phyloP scores from a whole-genome alignment of 1,140 invertebrate species.

The Holcopasites calliopsidis region DNA sequence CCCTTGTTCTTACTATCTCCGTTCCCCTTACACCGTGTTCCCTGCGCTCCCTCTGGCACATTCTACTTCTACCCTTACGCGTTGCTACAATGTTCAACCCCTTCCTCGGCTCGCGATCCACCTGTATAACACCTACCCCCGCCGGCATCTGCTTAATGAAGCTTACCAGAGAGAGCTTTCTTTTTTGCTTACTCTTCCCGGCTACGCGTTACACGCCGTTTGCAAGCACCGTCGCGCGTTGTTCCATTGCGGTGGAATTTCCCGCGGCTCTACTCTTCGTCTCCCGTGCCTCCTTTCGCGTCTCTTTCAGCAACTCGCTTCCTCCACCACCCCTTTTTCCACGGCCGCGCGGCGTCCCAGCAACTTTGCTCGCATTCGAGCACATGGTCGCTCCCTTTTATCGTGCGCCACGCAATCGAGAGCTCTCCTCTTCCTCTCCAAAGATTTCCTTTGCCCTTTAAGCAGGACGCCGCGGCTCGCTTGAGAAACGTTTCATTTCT shows the following conservation, averaged over 20 bases:
- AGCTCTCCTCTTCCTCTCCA: slow-evolving; percentile 20
- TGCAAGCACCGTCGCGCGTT: slow-evolving; percentile 34
- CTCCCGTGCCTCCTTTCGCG: not conserved
- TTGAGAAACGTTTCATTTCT: slow-evolving; percentile 10
- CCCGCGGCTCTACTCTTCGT: slow-evolving; percentile 14
- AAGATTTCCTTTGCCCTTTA: slow-evolving; percentile 36
- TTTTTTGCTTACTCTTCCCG: slow-evolving; percentile 62
- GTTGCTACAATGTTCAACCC: not conserved
- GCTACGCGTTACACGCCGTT: slow-evolving; percentile 47
- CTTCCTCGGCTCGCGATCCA: not conserved
- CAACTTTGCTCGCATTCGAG: slow-evolving; percentile 16
- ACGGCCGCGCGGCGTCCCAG: not conserved
- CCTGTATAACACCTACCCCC: slow-evolving; percentile 54
- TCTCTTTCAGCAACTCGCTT: not conserved
- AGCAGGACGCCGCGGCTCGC: not conserved
- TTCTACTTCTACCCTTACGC: not conserved
- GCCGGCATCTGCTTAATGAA: slow-evolving; percentile 75
- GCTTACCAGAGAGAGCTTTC: slow-evolving; percentile 70
- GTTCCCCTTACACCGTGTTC: not conserved
- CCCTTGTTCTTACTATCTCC: not conserved
- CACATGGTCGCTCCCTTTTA: slow-evolving; percentile 5
- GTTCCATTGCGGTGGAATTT: slow-evolving; percentile 43
- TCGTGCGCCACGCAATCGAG: slow-evolving; percentile 10
- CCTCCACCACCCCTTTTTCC: not conserved
- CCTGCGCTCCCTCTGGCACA: not conserved